These are phyloP conservation scores for Xanthia togata DNA, from an alignment of 2,888 invertebrate genomes.

Conservation along the genomic window DNA sequence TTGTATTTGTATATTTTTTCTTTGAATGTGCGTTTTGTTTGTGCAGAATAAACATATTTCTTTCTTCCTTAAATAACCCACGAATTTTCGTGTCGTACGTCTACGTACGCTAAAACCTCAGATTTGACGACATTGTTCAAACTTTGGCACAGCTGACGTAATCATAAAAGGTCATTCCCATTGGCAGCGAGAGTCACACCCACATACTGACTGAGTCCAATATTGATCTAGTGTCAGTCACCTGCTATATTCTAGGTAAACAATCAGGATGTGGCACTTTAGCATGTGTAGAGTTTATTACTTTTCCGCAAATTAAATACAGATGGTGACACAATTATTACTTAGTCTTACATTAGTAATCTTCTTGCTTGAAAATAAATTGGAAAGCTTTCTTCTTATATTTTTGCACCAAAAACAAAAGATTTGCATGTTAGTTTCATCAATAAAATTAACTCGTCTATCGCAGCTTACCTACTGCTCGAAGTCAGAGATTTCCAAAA, in stretches of 20 bases:
- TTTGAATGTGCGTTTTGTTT: too few species aligned
- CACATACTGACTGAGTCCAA: conserved; percentile 45
- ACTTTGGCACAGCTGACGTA: conserved; percentile 56
- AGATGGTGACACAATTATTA: not conserved
- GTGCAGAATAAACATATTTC: too few species aligned
- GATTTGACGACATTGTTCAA: conserved; percentile 22
- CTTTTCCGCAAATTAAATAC: not conserved
- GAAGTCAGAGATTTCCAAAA: not conserved
- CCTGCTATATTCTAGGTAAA: conserved; percentile 35
- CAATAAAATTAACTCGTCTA: not conserved
- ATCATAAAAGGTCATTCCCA: conserved; percentile 57
- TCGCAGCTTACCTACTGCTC: not conserved
- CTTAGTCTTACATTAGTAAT: not conserved
- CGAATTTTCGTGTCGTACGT: not conserved
- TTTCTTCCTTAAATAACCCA: not conserved
- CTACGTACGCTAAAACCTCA: not conserved
- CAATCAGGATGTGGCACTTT: conserved; percentile 5
- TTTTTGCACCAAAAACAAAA: not conserved
- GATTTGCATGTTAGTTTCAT: not conserved
- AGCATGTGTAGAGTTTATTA: not conserved
- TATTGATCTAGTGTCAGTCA: conserved; percentile 63
- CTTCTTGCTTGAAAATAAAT: not conserved
- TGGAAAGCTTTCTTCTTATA: not conserved
- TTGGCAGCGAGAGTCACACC: conserved; percentile 54
- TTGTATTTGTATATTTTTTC: too few species aligned